Base-by-base conservation (phyloP, 2,888 invertebrate species). In the Trissolcus japonicus region DNA sequence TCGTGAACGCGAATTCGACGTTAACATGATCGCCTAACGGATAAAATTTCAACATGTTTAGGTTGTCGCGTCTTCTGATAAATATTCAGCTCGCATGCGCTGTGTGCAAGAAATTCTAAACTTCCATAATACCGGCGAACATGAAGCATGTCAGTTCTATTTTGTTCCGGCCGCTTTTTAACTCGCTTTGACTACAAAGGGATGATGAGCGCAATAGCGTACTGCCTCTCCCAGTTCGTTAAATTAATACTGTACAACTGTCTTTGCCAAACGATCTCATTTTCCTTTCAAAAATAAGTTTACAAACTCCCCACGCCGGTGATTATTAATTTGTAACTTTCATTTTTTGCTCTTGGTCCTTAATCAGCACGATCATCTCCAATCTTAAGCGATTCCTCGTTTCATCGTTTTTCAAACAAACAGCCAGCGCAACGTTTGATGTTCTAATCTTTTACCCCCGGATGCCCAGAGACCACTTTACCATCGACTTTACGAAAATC, bases 151-250 rank as follows among this genome's bases (percentile, higher is more conserved):
- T 76, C 66, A 76, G 71, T 66, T 57, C 50, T 69, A 61, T 76
- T 57, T 69, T 65, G 61, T 71, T 61, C 67, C 29, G 51, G 16
- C 51, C 19, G 61, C 71, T 75, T 76, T 76, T 67, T 35, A 51
- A 40, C 41, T 66, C 53, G 55, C 69, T 76, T 76, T 76, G 76
- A 76, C 66, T 66, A 67, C 66, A 76, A 76, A 76, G 71, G 56
- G 43, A 73, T 17, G 48, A 46, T n/a, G 35, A 11, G 35, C 35
- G 46, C 46, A 16, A 46, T 46, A 46, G 40, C 50, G 54, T 63
- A 63, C 63, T 75, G 63, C 59, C 46, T 63, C 43, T 75, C 41
- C 55, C 67, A 35, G 43, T 50, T 16, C 43, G 59, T 35, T 67
- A 68, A 75, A 75, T 75, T 75, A 68, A 75, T 68, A 59, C 63